phyloP scores from a whole-genome alignment of 92 coral and sea anemone species.

The Umimayanthus chanpuru region DNA sequence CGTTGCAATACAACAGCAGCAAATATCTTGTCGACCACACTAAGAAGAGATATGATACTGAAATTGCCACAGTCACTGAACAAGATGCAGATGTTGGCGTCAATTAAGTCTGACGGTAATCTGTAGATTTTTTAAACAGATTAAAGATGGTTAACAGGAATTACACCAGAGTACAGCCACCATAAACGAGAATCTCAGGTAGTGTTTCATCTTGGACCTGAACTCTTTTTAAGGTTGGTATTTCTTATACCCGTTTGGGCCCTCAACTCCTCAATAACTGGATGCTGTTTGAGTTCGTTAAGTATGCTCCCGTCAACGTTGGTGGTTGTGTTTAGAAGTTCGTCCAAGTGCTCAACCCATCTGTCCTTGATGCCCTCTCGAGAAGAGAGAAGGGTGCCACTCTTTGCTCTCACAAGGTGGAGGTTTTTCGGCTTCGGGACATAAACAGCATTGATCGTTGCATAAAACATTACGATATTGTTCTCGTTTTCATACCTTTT shows the following conservation, averaged over 20 bases:
- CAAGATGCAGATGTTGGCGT: too few relatives aligned
- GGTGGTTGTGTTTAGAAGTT: constrained; percentile 59
- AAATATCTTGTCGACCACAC: too few relatives aligned
- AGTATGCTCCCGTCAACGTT: constrained; percentile 48
- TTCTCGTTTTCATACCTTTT: background rate
- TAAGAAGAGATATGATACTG: too few relatives aligned
- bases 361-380: constrained; percentile 50
- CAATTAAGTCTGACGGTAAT: too few relatives aligned
- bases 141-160: too few relatives aligned
- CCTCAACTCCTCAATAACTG: constrained; percentile 17
- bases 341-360: constrained; percentile 66
- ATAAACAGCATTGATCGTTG: constrained; percentile 23
- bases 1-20: too few relatives aligned
- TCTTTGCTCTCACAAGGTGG: constrained; percentile 37
- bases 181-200: too few relatives aligned
- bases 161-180: too few relatives aligned
- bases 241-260: background rate
- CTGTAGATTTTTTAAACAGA: too few relatives aligned
- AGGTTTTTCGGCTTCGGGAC: constrained; percentile 6
- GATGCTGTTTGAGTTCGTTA: constrained; percentile 45
- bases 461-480: background rate
- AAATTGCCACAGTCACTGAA: too few relatives aligned
- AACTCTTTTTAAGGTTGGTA: too few relatives aligned
- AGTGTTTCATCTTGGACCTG: too few relatives aligned
- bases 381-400: constrained; percentile 47